phyloP scores from a whole-genome alignment of 2,888 invertebrate species.

The Philaethria dido region DNA sequence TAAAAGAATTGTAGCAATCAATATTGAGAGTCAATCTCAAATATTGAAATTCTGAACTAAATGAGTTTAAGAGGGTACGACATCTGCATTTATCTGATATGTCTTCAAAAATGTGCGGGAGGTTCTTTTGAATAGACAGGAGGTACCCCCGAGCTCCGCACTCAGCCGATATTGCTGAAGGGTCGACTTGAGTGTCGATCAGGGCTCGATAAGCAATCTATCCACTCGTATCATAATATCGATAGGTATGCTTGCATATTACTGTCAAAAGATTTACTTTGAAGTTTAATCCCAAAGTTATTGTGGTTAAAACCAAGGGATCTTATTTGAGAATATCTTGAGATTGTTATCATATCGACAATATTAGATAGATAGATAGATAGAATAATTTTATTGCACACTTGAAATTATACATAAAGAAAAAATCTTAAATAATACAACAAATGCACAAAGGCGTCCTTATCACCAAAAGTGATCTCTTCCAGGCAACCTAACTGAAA shows the following conservation, averaged over 20 bases:
- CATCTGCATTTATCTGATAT: slow-evolving; percentile 36
- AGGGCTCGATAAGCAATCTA: slow-evolving; percentile 49
- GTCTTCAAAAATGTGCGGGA: slow-evolving; percentile 42
- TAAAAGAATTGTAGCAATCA: slow-evolving; percentile 15
- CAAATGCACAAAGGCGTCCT: too few species aligned
- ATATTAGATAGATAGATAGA: too few species aligned
- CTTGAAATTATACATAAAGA: too few species aligned
- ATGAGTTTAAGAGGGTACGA: slow-evolving; percentile 21
- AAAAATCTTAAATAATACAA: too few species aligned
- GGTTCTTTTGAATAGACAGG: slow-evolving; percentile 45
- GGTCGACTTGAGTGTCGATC: slow-evolving; percentile 51
- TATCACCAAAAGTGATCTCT: too few species aligned
- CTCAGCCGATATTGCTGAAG: slow-evolving; percentile 50
- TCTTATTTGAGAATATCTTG: slow-evolving; percentile 1
- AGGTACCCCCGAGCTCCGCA: slow-evolving; percentile 40
- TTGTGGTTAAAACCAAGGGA: background rate
- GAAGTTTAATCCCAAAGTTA: slow-evolving; percentile 7
- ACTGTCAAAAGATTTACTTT: slow-evolving; percentile 22
- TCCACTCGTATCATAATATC: slow-evolving; percentile 45
- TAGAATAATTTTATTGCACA: too few species aligned
- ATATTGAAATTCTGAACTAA: slow-evolving; percentile 21
- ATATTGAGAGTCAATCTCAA: slow-evolving; percentile 15
- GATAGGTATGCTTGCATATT: slow-evolving; percentile 16
- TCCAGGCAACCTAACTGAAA: too few species aligned
- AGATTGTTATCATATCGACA: background rate